Conservation (phyloP, 2,888 invertebrate species). For the Cantharis lateralis region DNA sequence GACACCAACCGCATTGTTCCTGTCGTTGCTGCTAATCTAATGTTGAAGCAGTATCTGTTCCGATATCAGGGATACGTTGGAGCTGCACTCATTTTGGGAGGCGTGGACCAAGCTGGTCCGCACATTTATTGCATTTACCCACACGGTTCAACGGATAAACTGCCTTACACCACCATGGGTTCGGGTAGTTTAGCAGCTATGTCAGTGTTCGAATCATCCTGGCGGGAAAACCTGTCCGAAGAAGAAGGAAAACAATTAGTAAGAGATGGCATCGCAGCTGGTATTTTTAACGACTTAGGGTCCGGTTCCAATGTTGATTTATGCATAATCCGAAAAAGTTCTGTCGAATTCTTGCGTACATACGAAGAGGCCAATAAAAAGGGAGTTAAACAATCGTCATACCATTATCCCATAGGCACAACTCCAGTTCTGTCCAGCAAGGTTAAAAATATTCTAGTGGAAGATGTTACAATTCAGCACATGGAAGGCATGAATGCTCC, state of each 20-base stretch:
- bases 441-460: constrained; percentile 62
- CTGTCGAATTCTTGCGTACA: constrained; percentile 82
- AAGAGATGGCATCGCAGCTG: constrained; percentile 92
- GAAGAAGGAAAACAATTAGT: constrained; percentile 90
- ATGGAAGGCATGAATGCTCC: constrained; percentile 62
- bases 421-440: constrained; percentile 73
- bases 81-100: constrained; percentile 93
- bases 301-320: constrained; percentile 96
- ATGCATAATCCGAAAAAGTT: constrained; percentile 86
- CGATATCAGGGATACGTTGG: constrained; percentile 94
- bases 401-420: constrained; percentile 77
- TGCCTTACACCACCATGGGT: constrained; percentile 96
- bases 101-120: constrained; percentile 88
- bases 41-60: constrained; percentile 93
- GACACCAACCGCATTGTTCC: constrained; percentile 90
- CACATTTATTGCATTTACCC: constrained; percentile 93
- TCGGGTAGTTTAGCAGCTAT: constrained; percentile 91
- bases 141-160: constrained; percentile 90
- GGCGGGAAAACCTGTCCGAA: constrained; percentile 81
- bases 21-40: constrained; percentile 86
- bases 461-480: constrained; percentile 59
- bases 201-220: constrained; percentile 91
- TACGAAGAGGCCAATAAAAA: constrained; percentile 83
- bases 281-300: constrained; percentile 97
- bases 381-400: constrained; percentile 75